Conservation (phyloP, 2,888 invertebrate species). For the Ptychoptera albimana region DNA sequence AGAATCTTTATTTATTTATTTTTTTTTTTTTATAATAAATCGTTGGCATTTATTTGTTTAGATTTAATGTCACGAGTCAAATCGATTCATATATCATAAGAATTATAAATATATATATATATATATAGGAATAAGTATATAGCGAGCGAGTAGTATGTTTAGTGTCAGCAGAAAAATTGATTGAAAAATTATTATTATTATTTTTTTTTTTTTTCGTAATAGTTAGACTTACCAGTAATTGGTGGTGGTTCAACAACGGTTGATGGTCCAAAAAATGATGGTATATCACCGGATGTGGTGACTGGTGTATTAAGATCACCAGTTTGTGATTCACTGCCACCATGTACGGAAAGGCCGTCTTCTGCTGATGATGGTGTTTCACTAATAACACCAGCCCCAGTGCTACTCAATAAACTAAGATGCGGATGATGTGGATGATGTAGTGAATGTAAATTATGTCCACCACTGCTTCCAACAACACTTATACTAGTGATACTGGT, state of each 20-base stretch:
- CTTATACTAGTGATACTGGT: conserved; percentile 10
- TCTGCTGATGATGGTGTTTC: conserved; percentile 1
- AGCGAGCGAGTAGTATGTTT: too few relatives aligned
- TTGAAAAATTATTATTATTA: too few relatives aligned
- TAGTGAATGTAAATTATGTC: conserved; percentile 15
- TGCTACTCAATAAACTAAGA: conserved; percentile 25
- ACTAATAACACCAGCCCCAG: conserved; percentile 18
- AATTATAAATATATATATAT: too few relatives aligned
- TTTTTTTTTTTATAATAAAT: too few relatives aligned
- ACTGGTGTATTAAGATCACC: conserved; percentile 91
- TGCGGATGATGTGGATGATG: conserved; percentile 21
- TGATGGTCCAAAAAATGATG: conserved; percentile 79
- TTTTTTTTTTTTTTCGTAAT: too few relatives aligned
- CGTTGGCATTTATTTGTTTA: too few relatives aligned
- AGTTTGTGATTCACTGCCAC: conserved; percentile 34
- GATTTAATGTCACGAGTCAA: too few relatives aligned
- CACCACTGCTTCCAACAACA: conserved; percentile 15
- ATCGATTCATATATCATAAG: too few relatives aligned
- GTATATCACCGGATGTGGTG: conserved; percentile 79
- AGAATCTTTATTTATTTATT: too few relatives aligned
- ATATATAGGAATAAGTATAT: too few relatives aligned
- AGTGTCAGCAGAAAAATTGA: too few relatives aligned
- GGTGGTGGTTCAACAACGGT: conserved; percentile 78
- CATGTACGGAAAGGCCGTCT: conserved; percentile 13
- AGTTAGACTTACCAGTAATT: conserved; percentile 64